Evolutionary conservation across 2,888 invertebrate species (phyloP).

Genomic region (Anthophora plumipes): DNA sequence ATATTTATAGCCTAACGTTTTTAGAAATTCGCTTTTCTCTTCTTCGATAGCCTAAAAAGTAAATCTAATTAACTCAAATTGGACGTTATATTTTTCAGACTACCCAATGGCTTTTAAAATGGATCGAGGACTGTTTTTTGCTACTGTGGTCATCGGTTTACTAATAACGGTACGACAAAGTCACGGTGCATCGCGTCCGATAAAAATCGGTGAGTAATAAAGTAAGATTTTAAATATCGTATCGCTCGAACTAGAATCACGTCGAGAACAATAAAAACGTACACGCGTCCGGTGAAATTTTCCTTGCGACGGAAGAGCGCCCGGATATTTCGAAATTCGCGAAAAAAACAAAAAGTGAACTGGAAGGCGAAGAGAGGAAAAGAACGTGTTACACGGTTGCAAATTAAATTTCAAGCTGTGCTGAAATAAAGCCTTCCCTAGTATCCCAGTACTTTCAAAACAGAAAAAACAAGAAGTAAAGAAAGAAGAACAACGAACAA

Average conservation of each 20-base stretch:
- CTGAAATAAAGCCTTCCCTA: slow-evolving; percentile 4
- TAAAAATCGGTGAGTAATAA: slow-evolving; percentile 58
- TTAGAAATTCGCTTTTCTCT: neutral
- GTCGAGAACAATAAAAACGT: neutral
- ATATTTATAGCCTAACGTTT: neutral
- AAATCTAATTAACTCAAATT: neutral
- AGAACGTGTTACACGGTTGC: neutral
- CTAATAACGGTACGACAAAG: slow-evolving; percentile 23
- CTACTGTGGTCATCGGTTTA: slow-evolving; percentile 23
- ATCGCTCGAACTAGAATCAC: neutral
- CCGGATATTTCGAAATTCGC: neutral
- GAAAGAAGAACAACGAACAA: too few relatives aligned
- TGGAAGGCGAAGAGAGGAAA: neutral
- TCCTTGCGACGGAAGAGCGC: neutral
- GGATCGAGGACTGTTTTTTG: slow-evolving; percentile 3
- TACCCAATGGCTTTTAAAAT: slow-evolving; percentile 5
- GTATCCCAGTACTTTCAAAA: too few relatives aligned
- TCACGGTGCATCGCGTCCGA: slow-evolving; percentile 21
- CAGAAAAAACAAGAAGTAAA: too few relatives aligned
- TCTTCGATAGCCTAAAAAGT: too few relatives aligned
- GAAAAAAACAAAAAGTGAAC: neutral
- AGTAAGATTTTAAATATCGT: neutral
- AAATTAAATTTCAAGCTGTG: slow-evolving; percentile 33
- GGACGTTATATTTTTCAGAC: neutral
- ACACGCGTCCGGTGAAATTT: neutral